Base-by-base conservation (phyloP, 2,113 vertebrate genomes). In the Elgaria multicarinata region DNA sequence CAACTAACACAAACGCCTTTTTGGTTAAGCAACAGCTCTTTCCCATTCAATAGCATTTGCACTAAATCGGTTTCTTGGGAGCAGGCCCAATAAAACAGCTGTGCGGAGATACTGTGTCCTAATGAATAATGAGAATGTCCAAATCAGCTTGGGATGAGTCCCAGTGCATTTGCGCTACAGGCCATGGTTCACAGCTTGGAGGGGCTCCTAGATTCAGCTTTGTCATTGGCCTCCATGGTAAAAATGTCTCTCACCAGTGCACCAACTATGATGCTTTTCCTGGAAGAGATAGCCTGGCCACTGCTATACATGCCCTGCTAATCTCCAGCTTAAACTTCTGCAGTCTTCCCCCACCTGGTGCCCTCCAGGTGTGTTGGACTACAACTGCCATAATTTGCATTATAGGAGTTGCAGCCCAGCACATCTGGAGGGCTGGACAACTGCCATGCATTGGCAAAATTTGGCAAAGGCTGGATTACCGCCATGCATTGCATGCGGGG, bases 1-100 rank as follows among this genome's bases (percentile, higher is more conserved):
- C 0, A 88, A 72, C 90, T 87, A 58, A 91, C 85, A 36, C 50
- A 10, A 88, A 74, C 14, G 20, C 7, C n/a, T 87, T 28, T 22
- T 85, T 86, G 28, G 89, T 76, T 44, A 66, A 90, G 78, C 85
- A 83, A 55, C 46, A 79, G 26, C 67, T 72, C 46, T 79, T 85
- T 80, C 55, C 81, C 33, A 78, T 88, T 88, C 90, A 80, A 67
- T 3, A 77, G 79, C 42, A 86, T 74, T 92, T 75, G 66, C 89
- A 88, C 67, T 88, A 26, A 85, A 77, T 81, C 39, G 4, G 36
- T 87, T 83, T 90, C 76, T 69, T 89, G 77, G 78, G 87, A 78
- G 86, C 42, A 87, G 90, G 89, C 74, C 87, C 87, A 85, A 0
- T 86, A 86, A 89, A n/a, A 83, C 55, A 86, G 33, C 53, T 89